Percentiles rank a stretch among this genome's conserved stretches.
phyloP scores from a whole-genome alignment of 2,113 vertebrate genomes.

The Brachyhypopomus occidentalis region DNA sequence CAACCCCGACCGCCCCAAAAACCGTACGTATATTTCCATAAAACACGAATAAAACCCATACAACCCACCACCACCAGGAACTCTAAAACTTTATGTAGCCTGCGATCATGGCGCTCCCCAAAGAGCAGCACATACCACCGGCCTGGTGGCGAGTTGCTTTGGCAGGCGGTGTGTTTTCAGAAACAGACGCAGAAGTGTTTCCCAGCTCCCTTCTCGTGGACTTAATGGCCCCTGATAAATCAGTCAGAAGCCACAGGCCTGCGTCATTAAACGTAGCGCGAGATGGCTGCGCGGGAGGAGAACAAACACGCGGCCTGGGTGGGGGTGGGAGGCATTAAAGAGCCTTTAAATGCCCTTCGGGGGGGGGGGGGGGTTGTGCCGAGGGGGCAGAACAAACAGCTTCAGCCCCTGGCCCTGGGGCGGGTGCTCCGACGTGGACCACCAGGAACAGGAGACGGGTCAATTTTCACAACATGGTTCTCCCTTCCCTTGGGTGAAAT shows the following conservation, averaged over 20 bases:
- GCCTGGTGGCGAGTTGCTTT: constrained; percentile 40
- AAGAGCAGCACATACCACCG: constrained; percentile 31
- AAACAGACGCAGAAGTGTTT: constrained; percentile 51
- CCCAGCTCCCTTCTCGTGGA: constrained; percentile 52
- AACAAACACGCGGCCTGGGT: constrained; percentile 51
- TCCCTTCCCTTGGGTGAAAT: constrained; percentile 40
- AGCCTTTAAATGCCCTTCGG: constrained; percentile 51
- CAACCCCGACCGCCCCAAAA: neutral
- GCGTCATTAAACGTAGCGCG: constrained; percentile 61
- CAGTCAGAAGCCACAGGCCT: constrained; percentile 53
- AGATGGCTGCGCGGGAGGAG: constrained; percentile 52
- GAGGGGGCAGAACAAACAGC: constrained; percentile 51
- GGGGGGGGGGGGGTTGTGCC: no score
- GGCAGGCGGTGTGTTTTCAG: constrained; percentile 46
- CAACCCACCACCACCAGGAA: constrained; percentile 45
- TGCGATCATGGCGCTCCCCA: constrained; percentile 40
- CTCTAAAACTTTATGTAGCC: constrained; percentile 56
- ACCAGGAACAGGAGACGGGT: constrained; percentile 43
- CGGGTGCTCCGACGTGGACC: constrained; percentile 44
- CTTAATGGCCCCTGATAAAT: constrained; percentile 60
- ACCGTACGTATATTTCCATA: constrained; percentile 40
- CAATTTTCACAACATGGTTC: constrained; percentile 50
- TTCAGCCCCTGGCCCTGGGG: constrained; percentile 36
- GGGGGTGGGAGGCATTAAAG: constrained; percentile 47
- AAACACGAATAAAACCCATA: constrained; percentile 46